These are phyloP conservation scores for Buphagus erythrorhynchus DNA, from an alignment of 2,797 vertebrate genomes.

Conservation along the genomic window DNA sequence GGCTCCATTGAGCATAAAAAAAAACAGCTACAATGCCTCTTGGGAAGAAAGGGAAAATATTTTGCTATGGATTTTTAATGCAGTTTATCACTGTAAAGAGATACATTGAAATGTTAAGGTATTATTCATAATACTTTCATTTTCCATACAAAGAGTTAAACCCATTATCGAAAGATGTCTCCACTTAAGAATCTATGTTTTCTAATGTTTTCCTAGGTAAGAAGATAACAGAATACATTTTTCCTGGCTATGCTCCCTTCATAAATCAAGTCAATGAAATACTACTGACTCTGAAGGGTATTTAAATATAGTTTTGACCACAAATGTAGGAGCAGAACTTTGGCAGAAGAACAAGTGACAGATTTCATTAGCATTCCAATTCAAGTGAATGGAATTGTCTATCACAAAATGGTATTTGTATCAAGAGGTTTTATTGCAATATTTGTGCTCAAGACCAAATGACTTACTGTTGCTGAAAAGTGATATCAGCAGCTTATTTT, in stretches of 20 bases:
- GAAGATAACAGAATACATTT: conserved; percentile 40
- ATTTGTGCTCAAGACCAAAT: conserved; percentile 10
- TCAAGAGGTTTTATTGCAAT: not conserved
- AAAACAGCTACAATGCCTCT: not conserved
- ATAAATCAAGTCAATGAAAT: conserved; percentile 19
- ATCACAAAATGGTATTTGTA: conserved; percentile 29
- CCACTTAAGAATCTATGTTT: not conserved
- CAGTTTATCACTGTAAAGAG: conserved; percentile 9
- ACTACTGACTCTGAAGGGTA: not conserved
- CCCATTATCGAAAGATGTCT: not conserved
- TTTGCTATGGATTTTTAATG: conserved; percentile 57
- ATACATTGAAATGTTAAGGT: not conserved
- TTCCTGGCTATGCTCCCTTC: not conserved
- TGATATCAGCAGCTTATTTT: not conserved
- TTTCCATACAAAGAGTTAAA: conserved; percentile 19
- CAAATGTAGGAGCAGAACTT: conserved; percentile 31
- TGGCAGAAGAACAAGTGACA: conserved; percentile 8
- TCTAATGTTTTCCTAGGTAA: conserved; percentile 4
- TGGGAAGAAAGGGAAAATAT: conserved; percentile 29
- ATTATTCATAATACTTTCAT: not conserved
- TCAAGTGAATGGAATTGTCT: conserved; percentile 28
- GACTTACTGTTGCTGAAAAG: conserved; percentile 3
- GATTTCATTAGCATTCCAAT: conserved; percentile 54
- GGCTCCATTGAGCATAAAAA: not conserved
- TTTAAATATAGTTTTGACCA: conserved; percentile 50